These are phyloP conservation scores for Ibidorhyncha struthersii DNA, from an alignment of 2,113 vertebrate species.

Conservation along the genomic window DNA sequence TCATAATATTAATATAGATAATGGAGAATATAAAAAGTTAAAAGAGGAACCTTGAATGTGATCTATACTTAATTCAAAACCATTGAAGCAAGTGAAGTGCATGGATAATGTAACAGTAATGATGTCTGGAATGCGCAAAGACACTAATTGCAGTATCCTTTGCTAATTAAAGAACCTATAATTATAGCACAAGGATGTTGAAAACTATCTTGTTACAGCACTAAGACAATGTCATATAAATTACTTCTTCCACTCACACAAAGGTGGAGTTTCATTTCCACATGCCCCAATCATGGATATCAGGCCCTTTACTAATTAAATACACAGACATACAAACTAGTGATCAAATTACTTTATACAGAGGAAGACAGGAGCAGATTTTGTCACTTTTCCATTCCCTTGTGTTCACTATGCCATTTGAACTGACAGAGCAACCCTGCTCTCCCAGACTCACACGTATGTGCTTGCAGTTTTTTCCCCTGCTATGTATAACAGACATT, in stretches of 20 bases:
- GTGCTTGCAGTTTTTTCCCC: background rate
- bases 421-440: background rate
- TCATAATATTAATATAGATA: conserved; percentile 61
- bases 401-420: background rate
- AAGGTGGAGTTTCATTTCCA: background rate
- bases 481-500: background rate
- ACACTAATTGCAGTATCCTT: conserved; percentile 49
- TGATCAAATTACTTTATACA: background rate
- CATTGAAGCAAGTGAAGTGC: conserved; percentile 15
- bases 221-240: background rate
- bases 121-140: conserved; percentile 30
- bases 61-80: conserved; percentile 62
- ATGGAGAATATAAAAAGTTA: conserved; percentile 43
- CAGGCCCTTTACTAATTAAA: background rate
- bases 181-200: conserved; percentile 1
- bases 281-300: background rate
- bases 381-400: background rate
- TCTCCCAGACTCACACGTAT: background rate
- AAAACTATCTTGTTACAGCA: background rate
- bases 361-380: background rate
- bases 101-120: conserved; percentile 46
- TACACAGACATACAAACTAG: background rate
- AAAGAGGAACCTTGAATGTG: conserved; percentile 59
- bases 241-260: background rate
- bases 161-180: conserved; percentile 66